phyloP scores from a whole-genome alignment of 2,888 invertebrate genomes.

The Andrena flavipes region DNA sequence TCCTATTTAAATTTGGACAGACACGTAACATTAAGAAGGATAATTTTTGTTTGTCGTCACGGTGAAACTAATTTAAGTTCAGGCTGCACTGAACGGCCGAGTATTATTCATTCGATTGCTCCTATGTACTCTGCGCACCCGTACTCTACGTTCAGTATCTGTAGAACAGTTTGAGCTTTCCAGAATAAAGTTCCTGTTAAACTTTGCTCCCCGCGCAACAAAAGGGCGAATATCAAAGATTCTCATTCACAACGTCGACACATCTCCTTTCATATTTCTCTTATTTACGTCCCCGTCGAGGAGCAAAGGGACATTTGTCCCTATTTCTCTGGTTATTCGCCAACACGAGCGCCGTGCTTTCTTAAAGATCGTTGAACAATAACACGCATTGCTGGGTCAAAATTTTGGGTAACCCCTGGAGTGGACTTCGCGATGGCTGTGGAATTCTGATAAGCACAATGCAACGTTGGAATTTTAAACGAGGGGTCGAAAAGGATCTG shows the following conservation, averaged over 20 bases:
- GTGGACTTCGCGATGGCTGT: no score
- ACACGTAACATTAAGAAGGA: slow-evolving; percentile 9
- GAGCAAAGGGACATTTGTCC: not conserved
- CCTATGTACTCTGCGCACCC: not conserved
- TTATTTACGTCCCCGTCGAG: slow-evolving; percentile 2
- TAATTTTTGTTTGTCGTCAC: slow-evolving; percentile 41
- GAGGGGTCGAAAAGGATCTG: no score
- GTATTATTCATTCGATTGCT: slow-evolving; percentile 42
- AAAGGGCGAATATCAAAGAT: slow-evolving; percentile 27
- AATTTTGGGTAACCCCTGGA: not conserved
- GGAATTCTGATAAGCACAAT: no score
- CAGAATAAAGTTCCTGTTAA: slow-evolving; percentile 8
- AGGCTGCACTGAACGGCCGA: not conserved
- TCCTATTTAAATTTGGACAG: slow-evolving; percentile 22
- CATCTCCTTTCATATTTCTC: slow-evolving; percentile 9
- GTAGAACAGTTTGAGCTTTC: not conserved
- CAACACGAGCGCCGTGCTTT: not conserved
- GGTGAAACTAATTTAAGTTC: slow-evolving; percentile 48
- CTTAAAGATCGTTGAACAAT: not conserved
- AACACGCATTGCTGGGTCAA: not conserved
- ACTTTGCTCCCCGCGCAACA: not conserved
- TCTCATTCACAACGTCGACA: slow-evolving; percentile 2
- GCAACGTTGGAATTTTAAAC: no score
- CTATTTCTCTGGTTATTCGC: not conserved
- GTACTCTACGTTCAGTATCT: not conserved